Percentiles rank a stretch among this genome's conserved stretches.
Evolutionary conservation across 2,888 invertebrate species (phyloP).

Genomic region (Mesopsocus fuscifrons): DNA sequence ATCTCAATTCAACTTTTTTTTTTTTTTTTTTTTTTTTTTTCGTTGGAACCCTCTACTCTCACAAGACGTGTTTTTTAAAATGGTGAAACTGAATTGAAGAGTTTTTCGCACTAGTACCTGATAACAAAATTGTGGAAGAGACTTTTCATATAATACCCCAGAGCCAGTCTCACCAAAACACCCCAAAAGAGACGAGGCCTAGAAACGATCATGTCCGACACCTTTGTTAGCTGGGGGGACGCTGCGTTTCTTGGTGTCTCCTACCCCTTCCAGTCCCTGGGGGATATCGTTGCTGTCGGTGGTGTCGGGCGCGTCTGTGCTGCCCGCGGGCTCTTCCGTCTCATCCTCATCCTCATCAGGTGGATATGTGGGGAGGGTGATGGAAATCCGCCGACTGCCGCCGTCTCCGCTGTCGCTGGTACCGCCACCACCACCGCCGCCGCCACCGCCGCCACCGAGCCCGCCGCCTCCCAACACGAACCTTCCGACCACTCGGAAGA

Average conservation of each 20-base stretch:
- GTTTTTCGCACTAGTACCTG: too few relatives aligned
- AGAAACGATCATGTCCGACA: constrained; percentile 8
- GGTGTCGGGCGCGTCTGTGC: constrained; percentile 15
- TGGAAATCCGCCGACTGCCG: constrained; percentile 32
- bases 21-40: too few relatives aligned
- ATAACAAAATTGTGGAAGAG: too few relatives aligned
- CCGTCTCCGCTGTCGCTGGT: constrained; percentile 23
- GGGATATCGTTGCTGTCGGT: constrained; percentile 16
- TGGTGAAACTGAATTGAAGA: too few relatives aligned
- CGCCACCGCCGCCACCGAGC: constrained; percentile 29
- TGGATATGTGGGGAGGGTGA: constrained; percentile 44
- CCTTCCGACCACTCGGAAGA: constrained; percentile 59
- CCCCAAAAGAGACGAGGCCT: too few relatives aligned
- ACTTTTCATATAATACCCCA: too few relatives aligned
- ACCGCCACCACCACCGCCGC: constrained; percentile 27
- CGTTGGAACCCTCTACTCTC: too few relatives aligned
- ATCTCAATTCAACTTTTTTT: too few relatives aligned
- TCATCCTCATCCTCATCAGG: constrained; percentile 43
- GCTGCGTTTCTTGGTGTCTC: constrained; percentile 2
- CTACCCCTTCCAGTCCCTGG: constrained; percentile 14
- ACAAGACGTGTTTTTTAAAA: too few relatives aligned
- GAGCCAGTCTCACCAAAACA: too few relatives aligned
- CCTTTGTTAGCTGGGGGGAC: constrained; percentile 10
- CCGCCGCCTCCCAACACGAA: constrained; percentile 40
- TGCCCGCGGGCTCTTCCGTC: constrained; percentile 22